A percentile compares a stretch with the other conserved stretches of the same genome.
phyloP scores from a whole-genome alignment of 2,888 invertebrate genomes.

The Byasa hedistus region DNA sequence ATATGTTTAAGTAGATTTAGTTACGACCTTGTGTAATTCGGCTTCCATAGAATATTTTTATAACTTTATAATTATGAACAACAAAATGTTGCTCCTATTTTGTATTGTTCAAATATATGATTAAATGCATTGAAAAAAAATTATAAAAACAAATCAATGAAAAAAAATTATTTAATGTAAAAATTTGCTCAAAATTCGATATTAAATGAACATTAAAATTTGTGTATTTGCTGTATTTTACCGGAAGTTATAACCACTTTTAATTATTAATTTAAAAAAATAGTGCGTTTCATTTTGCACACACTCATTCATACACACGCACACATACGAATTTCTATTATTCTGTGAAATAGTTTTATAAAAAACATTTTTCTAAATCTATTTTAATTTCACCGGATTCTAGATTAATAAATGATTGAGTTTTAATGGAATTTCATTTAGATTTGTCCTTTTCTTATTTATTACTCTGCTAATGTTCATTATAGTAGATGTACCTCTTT shows the following conservation, averaged over 20 bases:
- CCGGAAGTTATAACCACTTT: neutral
- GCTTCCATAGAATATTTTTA: too few species aligned
- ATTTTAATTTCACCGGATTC: conserved; percentile 10
- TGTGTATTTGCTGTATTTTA: neutral
- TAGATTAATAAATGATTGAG: conserved; percentile 17
- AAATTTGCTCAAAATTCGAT: neutral
- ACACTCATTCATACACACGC: neutral
- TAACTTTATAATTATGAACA: too few species aligned
- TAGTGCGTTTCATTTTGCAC: too few species aligned
- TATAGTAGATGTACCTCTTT: too few species aligned
- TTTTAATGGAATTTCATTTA: conserved; percentile 16
- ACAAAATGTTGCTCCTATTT: too few species aligned
- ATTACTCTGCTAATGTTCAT: too few species aligned
- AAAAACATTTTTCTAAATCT: neutral
- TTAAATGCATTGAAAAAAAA: neutral
- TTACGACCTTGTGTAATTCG: too few species aligned
- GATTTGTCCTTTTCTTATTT: too few species aligned
- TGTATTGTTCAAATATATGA: too few species aligned
- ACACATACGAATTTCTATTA: neutral
- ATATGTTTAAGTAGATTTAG: too few species aligned
- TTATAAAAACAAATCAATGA: neutral
- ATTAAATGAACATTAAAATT: neutral
- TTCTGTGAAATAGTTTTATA: neutral
- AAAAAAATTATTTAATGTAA: neutral
- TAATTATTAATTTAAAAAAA: too few species aligned